Evolutionary conservation across 2,113 vertebrate species (phyloP).

Genomic region (Dromaius novaehollandiae): DNA sequence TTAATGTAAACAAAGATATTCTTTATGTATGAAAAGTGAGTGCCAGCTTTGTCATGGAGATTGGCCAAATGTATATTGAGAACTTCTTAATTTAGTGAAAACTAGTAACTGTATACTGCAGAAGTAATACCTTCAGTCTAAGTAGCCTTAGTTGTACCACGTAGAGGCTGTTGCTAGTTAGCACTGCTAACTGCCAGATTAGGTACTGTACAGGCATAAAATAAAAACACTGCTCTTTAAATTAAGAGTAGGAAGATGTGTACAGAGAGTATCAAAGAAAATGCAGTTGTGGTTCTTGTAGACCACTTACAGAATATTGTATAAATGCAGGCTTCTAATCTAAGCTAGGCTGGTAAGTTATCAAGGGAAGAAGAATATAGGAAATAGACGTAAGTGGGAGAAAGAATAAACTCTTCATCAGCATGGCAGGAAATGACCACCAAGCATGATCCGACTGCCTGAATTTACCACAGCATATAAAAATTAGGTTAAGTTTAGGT

Average conservation of each 20-base stretch:
- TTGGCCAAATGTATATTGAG: background rate
- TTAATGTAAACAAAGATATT: background rate
- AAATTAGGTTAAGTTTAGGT: background rate
- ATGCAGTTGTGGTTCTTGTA: background rate
- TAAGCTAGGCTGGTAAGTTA: background rate
- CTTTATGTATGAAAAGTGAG: background rate
- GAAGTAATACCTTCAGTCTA: background rate
- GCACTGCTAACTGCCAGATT: background rate
- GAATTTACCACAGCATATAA: background rate
- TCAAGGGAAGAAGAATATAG: background rate
- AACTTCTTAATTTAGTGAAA: background rate
- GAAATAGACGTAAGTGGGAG: background rate
- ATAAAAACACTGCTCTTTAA: background rate
- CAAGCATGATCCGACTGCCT: background rate
- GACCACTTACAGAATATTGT: background rate
- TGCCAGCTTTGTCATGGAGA: background rate
- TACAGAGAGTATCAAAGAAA: background rate
- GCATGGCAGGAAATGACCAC: background rate
- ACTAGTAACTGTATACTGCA: background rate
- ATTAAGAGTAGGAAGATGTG: background rate
- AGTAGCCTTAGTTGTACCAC: background rate
- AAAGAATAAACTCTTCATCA: background rate
- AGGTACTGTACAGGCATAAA: background rate
- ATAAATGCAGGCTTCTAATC: background rate
- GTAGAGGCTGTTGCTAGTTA: background rate